Evolutionary conservation across 1,140 invertebrate species (phyloP), one percentile per base, ranked within the genome.

Genomic region (Pogonomyrmex barbatus): DNA sequence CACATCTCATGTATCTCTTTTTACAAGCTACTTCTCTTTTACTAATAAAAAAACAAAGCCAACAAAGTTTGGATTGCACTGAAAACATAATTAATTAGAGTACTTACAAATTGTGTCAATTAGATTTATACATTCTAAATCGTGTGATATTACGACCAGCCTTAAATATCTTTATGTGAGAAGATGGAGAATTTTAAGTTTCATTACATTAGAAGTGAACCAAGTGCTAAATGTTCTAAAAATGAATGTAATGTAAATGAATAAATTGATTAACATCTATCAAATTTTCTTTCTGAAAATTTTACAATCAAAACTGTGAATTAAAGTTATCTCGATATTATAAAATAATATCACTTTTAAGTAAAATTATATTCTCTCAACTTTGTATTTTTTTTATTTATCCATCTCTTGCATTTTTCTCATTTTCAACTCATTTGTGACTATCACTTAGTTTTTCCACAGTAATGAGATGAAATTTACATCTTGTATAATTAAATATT

Each of bases 171-270:
- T 60, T 0, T 42, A 24, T 30, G 42, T 58, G 10, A 24, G 24
- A 1, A 17, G n/a, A 75, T 58, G 9, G 8, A 42, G 1, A 58
- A 60, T 58, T 58, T 75, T 75, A 2, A 8, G 30, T 58, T 60
- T 58, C 5, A 42, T 56, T 58, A 75, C 33, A 8, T 52, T 4
- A 36, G 9, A 54, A 56, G 9, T 0, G 39, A 42, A 75, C 4
- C n/a, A 75, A 58, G 24, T 75, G 45, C 17, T 56, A 60, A 60
- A 75, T 6, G 39, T 75, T 42, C 8, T 45, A 60, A 75, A 75
- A 60, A 12, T 58, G 56, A 56, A 39, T 73, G 17, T 24, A 24
- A 4, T 36, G 24, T 24, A 24, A 24, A 24, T 24, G 24, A 42
- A 58, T 39, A 39, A 42, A 42, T 73, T 36, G 36, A 24, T 58